phyloP scores from a whole-genome alignment of 2,113 vertebrate species.

The Oreocharis arfaki region DNA sequence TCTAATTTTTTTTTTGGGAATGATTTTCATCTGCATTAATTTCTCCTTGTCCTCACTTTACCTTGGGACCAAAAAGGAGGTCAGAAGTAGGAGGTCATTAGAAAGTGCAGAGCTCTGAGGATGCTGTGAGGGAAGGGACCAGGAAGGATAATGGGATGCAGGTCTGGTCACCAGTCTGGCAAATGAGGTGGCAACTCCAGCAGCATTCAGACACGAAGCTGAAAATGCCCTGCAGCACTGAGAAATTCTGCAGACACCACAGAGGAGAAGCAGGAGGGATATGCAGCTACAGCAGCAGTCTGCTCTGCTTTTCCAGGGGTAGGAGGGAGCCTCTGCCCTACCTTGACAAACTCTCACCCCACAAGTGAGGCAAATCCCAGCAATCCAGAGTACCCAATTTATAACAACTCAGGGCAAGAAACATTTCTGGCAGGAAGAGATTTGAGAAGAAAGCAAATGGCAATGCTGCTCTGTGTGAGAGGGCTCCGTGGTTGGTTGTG shows the following conservation, averaged over 20 bases:
- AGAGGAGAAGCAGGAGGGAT: background rate
- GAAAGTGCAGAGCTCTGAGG: background rate
- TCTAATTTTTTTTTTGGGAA: background rate
- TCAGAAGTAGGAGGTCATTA: background rate
- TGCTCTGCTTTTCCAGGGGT: background rate
- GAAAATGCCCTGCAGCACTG: slow-evolving; percentile 29
- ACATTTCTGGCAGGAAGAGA: background rate
- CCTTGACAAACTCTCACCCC: background rate
- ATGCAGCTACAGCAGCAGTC: background rate
- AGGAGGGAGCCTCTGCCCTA: background rate
- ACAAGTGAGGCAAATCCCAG: background rate
- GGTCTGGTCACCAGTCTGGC: slow-evolving; percentile 1
- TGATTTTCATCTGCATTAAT: background rate
- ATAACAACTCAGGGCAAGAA: background rate
- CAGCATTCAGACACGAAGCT: background rate
- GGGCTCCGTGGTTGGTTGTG: background rate
- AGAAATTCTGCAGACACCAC: background rate
- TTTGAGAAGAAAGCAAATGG: background rate
- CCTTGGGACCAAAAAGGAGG: background rate
- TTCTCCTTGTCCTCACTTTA: background rate
- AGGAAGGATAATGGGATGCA: background rate
- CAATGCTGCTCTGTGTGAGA: background rate
- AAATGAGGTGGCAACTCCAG: slow-evolving; percentile 32
- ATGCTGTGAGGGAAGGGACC: background rate
- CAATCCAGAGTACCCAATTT: background rate